Percentiles rank a stretch among this genome's conserved stretches.
These are phyloP conservation scores for Triplophysa rosa DNA, from an alignment of 2,113 vertebrate genomes.

Conservation along the genomic window DNA sequence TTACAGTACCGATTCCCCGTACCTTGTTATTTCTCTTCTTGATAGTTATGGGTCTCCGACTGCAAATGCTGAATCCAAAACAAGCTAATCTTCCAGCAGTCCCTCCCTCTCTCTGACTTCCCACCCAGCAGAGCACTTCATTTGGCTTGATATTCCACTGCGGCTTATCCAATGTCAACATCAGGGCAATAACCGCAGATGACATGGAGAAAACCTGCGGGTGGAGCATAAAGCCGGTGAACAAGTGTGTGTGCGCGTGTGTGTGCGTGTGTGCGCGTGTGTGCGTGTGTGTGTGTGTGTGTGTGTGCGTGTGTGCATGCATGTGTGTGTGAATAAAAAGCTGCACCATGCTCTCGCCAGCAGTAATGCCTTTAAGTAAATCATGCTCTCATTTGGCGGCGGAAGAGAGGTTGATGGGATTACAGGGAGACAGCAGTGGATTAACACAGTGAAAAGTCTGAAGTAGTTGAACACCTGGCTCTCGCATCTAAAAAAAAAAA, in stretches of 20 bases:
- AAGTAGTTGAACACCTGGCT: conserved; percentile 41
- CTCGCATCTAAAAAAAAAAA: conserved; percentile 11
- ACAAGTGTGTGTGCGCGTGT: conserved; percentile 13
- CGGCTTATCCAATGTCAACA: conserved; percentile 42
- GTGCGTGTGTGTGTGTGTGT: background rate
- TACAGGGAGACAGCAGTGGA: conserved; percentile 51
- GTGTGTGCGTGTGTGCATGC: background rate
- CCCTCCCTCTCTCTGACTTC: background rate
- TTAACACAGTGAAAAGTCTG: conserved; percentile 41
- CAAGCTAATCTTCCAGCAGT: conserved; percentile 16
- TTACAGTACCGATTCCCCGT: background rate
- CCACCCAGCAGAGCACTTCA: conserved; percentile 12
- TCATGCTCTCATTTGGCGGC: conserved; percentile 44
- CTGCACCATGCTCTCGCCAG: conserved; percentile 3
- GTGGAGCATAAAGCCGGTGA: background rate
- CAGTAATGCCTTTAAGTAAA: conserved; percentile 54
- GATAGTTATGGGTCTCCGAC: background rate
- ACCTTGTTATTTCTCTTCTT: background rate
- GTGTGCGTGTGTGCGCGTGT: background rate
- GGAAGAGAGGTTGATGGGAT: conserved; percentile 48
- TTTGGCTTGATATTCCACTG: conserved; percentile 18
- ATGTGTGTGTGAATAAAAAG: conserved; percentile 34
- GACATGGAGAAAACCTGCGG: conserved; percentile 21
- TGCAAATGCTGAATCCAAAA: conserved; percentile 20
- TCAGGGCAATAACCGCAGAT: conserved; percentile 25